Evolutionary conservation across 2,797 vertebrate species (phyloP).

Genomic region (Sebastes matsubarae): DNA sequence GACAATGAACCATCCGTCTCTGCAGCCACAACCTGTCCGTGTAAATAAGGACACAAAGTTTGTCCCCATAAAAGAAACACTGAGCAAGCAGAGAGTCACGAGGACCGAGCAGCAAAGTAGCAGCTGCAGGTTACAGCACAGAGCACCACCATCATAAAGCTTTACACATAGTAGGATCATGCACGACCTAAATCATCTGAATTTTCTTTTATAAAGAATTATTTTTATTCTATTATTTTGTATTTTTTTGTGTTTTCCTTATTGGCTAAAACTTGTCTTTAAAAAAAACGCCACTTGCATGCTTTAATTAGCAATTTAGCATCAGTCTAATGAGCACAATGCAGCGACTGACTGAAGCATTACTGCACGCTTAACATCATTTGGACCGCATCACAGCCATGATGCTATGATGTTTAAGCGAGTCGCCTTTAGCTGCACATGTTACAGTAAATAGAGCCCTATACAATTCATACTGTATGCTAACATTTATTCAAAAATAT

Average conservation of each 20-base stretch:
- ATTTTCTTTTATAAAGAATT: background rate
- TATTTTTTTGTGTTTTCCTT: background rate
- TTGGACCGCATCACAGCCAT: background rate
- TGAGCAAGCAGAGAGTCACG: background rate
- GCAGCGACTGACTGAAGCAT: background rate
- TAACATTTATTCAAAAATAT: background rate
- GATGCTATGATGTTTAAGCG: background rate
- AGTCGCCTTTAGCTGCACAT: background rate
- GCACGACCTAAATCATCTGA: background rate
- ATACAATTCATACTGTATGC: background rate
- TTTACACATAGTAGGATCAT: no score
- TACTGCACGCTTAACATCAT: background rate
- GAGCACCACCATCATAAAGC: background rate
- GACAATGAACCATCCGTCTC: conserved; percentile 18
- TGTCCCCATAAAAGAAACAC: conserved; percentile 13
- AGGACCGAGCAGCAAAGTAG: background rate
- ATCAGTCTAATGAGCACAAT: background rate
- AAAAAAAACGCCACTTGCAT: background rate
- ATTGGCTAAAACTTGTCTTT: background rate
- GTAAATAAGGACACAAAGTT: conserved; percentile 19
- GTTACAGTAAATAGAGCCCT: background rate
- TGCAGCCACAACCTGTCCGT: conserved; percentile 18
- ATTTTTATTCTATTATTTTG: background rate
- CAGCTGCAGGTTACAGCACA: background rate
- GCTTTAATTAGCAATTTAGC: background rate